Evolutionary conservation across 2,888 invertebrate genomes (phyloP).

Genomic region (Stenurella melanura): DNA sequence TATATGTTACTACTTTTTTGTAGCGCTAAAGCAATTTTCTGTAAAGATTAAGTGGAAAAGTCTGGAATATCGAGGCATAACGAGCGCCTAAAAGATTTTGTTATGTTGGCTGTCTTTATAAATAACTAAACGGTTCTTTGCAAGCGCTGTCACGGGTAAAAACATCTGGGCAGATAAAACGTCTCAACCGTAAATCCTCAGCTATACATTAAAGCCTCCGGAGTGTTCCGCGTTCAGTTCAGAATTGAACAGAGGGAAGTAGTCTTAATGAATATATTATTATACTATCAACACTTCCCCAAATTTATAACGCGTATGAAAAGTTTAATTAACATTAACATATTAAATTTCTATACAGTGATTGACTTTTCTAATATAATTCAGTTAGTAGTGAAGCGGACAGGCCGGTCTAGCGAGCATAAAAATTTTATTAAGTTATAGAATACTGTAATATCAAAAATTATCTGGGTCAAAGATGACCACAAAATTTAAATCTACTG

Average conservation of each 20-base stretch:
- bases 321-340: slow-evolving; percentile 8
- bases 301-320: neutral
- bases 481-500: too few relatives aligned
- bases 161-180: slow-evolving; percentile 50
- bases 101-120: slow-evolving; percentile 21
- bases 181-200: slow-evolving; percentile 49
- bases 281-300: neutral
- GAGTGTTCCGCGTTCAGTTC: slow-evolving; percentile 2
- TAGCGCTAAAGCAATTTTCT: neutral
- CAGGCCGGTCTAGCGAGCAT: too few relatives aligned
- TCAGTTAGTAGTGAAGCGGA: too few relatives aligned
- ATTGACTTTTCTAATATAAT: too few relatives aligned
- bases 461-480: too few relatives aligned
- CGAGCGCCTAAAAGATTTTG: slow-evolving; percentile 15
- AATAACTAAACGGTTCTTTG: slow-evolving; percentile 39
- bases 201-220: slow-evolving; percentile 47
- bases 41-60: slow-evolving; percentile 11
- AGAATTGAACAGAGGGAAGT: neutral
- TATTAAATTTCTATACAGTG: neutral
- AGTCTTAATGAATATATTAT: neutral
- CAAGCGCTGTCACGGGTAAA: slow-evolving; percentile 46
- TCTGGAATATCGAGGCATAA: slow-evolving; percentile 10
- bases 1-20: too few relatives aligned
- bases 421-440: too few relatives aligned
- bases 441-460: too few relatives aligned